phyloP scores from a whole-genome alignment of 35 echinoderm and acorn worm species.

The Stichopus chloronotus region DNA sequence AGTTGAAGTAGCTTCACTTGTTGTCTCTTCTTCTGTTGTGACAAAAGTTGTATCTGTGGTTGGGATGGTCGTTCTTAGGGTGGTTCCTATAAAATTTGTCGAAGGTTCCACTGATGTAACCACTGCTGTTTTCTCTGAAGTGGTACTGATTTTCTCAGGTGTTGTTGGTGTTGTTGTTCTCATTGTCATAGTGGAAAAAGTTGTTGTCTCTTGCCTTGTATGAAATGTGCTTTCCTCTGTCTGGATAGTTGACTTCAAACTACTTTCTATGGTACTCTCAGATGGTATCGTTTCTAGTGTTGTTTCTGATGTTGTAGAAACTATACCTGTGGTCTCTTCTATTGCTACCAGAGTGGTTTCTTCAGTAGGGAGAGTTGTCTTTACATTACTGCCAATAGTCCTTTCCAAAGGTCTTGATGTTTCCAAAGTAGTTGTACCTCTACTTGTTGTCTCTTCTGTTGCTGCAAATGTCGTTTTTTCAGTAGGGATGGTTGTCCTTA shows the following conservation, averaged over 20 bases:
- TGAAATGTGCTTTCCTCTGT: too few relatives aligned
- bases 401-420: background rate
- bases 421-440: background rate
- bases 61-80: background rate
- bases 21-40: background rate
- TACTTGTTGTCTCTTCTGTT: background rate
- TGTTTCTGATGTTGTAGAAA: slow-evolving; percentile 16
- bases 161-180: background rate
- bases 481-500: too few relatives aligned
- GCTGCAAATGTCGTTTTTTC: too few relatives aligned
- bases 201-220: too few relatives aligned
- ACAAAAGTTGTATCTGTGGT: background rate
- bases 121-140: background rate
- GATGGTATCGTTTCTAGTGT: background rate
- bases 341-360: background rate
- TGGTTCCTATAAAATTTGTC: background rate
- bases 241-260: too few relatives aligned
- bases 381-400: background rate
- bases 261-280: too few relatives aligned
- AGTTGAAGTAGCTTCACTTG: background rate
- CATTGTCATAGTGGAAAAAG: background rate
- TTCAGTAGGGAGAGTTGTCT: background rate
- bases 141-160: background rate
- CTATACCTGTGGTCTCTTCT: background rate
- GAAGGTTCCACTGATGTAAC: background rate